Evolutionary conservation across 1,140 invertebrate genomes (phyloP).

Genomic region (Bombus polaris): DNA sequence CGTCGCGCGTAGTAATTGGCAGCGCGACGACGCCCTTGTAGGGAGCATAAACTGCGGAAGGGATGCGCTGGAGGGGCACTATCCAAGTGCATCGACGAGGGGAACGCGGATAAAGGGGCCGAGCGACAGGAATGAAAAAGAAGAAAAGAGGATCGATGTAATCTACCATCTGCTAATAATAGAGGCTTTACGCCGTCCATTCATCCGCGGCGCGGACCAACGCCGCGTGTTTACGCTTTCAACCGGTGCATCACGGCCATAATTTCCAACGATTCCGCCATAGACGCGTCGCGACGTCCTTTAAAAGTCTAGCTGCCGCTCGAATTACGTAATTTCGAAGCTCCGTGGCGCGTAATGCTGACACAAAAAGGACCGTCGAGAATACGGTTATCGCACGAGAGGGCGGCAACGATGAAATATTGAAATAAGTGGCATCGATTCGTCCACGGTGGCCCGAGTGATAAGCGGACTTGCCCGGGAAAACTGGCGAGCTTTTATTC

Average conservation of each 20-base stretch:
- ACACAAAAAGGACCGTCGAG: conserved; percentile 18
- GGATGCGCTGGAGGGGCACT: conserved; percentile 51
- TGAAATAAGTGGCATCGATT: conserved; percentile 22
- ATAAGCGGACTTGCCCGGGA: neutral
- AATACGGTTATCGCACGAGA: conserved; percentile 3
- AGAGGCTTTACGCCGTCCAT: conserved; percentile 77
- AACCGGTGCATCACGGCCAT: neutral
- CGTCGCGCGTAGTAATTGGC: conserved; percentile 76
- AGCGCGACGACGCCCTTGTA: conserved; percentile 78
- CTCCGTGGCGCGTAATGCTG: neutral
- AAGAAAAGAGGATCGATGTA: conserved; percentile 80
- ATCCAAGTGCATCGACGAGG: conserved; percentile 57
- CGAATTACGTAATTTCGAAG: conserved; percentile 27
- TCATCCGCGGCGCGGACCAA: conserved; percentile 70
- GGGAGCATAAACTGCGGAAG: conserved; percentile 75
- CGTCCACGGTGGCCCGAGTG: neutral
- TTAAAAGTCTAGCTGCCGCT: neutral
- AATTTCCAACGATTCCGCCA: conserved; percentile 19
- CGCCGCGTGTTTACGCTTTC: conserved; percentile 52
- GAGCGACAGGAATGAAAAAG: conserved; percentile 54
- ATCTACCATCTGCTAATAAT: conserved; percentile 82
- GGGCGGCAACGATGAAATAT: conserved; percentile 4
- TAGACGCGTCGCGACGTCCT: neutral
- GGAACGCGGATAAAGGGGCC: conserved; percentile 61
- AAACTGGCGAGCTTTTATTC: neutral